Percentiles rank a stretch among this genome's conserved stretches.
Conservation (phyloP, 1,140 invertebrate genomes). For the Euwallacea similis region DNA sequence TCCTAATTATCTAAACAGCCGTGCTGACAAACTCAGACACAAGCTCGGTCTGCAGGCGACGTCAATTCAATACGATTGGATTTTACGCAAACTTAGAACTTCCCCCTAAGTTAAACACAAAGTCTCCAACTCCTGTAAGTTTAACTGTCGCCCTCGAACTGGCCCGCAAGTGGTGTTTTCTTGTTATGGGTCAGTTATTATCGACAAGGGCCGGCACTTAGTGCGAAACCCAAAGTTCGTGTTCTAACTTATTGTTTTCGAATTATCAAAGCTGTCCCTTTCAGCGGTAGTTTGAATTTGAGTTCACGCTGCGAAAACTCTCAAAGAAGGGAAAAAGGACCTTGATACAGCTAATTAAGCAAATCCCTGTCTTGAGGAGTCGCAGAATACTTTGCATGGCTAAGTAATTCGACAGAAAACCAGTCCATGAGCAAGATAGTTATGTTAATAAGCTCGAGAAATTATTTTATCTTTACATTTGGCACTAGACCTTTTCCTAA, state of each 20-base stretch:
- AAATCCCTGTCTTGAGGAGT: too few relatives aligned
- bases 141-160: constrained; percentile 1
- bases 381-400: too few relatives aligned
- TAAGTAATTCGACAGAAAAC: not conserved
- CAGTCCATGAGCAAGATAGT: constrained; percentile 5
- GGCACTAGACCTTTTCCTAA: constrained; percentile 4
- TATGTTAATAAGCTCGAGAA: constrained; percentile 14
- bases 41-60: too few relatives aligned
- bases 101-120: not conserved
- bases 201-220: constrained; percentile 16
- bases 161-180: constrained; percentile 11
- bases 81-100: constrained; percentile 1
- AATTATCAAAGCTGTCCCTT: too few relatives aligned
- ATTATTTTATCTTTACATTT: constrained; percentile 13
- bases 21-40: too few relatives aligned
- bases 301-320: too few relatives aligned
- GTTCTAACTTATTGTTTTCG: constrained; percentile 13
- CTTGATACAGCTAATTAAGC: too few relatives aligned
- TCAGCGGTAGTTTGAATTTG: too few relatives aligned
- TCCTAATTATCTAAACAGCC: too few relatives aligned
- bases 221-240: not conserved
- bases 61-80: not conserved
- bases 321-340: too few relatives aligned
- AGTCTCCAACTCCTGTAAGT: constrained; percentile 4
- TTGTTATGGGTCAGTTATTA: constrained; percentile 20